Base-by-base conservation (phyloP, 2,797 vertebrate species). In the Aratinga solstitialis region DNA sequence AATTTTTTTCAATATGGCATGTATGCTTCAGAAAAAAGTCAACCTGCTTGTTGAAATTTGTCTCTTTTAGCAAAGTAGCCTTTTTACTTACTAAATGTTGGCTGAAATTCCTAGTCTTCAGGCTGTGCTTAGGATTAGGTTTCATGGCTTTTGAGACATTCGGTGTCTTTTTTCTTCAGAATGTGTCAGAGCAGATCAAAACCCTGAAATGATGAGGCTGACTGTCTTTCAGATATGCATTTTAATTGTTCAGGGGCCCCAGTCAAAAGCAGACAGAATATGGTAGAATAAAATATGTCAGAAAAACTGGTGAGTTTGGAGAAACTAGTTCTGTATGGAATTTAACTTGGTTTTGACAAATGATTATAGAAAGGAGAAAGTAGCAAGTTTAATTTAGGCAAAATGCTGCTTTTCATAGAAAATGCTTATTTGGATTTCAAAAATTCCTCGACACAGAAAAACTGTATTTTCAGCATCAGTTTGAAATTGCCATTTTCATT, bases 31-130 rank as follows among this genome's bases (percentile, higher is more conserved):
- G 47, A 56, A 45, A 84, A 86, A 86, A 75, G 56, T 66, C 18
- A 82, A 93, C 7, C n/a, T 84, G 4, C 59, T 88, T 66, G 40
- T 93, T 94, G 38, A 7, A 90, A 22, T 93, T 76, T 79, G n/a
- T 38, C 32, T 76, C 72, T 5, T 77, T 78, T 51, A 85, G 62
- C 40, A 29, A 75, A 54, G 15, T 58, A 48, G 7, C 40, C 30
- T 53, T 58, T 89, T 34, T 53, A 42, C 10, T 68, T 68, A 15
- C 0, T 83, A 50, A 75, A 32, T 81, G 26, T 72, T 88, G 91
- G 36, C 91, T 93, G 65, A 66, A 81, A 63, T 86, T 65, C 50
- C 9, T 38, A 34, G 50, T 78, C 82, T 93, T 85, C 51, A 56
- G 91, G 69, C 91, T 86, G 36, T 72, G 27, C n/a, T 81, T 76